phyloP scores from a whole-genome alignment of 2,888 invertebrate genomes.

The Tolmerus cingulatus region DNA sequence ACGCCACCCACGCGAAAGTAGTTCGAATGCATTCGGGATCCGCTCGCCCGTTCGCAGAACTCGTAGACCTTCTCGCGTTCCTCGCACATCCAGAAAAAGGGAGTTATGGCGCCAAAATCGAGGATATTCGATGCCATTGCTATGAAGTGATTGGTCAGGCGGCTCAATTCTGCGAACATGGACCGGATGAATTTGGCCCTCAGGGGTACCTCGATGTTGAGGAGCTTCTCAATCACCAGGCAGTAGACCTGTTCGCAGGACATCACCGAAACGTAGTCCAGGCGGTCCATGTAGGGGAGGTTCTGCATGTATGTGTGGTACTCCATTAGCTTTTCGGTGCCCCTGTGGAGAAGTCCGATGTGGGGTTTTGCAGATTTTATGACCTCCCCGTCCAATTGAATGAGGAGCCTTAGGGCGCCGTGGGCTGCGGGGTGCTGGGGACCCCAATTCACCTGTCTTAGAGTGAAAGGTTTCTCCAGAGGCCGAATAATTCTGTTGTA shows the following conservation, averaged over 20 bases:
- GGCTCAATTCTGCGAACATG: slow-evolving; percentile 77
- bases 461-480: slow-evolving; percentile 70
- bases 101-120: slow-evolving; percentile 87
- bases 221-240: slow-evolving; percentile 82
- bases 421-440: slow-evolving; percentile 93
- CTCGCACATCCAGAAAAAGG: slow-evolving; percentile 91
- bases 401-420: slow-evolving; percentile 82
- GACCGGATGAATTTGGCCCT: slow-evolving; percentile 83
- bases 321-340: slow-evolving; percentile 90
- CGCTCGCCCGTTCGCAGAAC: slow-evolving; percentile 82
- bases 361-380: slow-evolving; percentile 84
- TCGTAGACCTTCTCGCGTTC: slow-evolving; percentile 88
- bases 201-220: slow-evolving; percentile 78
- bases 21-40: slow-evolving; percentile 83
- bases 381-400: slow-evolving; percentile 84
- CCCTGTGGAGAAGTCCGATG: slow-evolving; percentile 85
- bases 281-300: slow-evolving; percentile 85
- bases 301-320: slow-evolving; percentile 86
- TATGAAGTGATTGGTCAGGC: slow-evolving; percentile 83
- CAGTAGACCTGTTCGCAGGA: slow-evolving; percentile 81
- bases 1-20: slow-evolving; percentile 88
- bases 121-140: slow-evolving; percentile 77
- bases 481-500: slow-evolving; percentile 60
- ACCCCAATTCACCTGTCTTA: slow-evolving; percentile 82
- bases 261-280: slow-evolving; percentile 88